These are phyloP conservation scores for Ptilodon capucinus DNA, from an alignment of 2,888 invertebrate species.

Conservation along the genomic window DNA sequence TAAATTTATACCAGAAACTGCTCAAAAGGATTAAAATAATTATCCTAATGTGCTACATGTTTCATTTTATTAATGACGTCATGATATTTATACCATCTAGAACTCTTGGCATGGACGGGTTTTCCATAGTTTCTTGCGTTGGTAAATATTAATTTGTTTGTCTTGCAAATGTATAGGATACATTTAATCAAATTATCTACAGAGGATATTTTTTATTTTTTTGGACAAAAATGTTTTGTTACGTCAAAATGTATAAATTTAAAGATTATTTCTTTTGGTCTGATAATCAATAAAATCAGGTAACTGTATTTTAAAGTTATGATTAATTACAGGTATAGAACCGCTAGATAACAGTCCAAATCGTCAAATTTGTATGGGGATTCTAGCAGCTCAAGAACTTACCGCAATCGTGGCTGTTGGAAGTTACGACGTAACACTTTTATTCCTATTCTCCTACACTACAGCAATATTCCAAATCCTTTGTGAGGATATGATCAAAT, in stretches of 20 bases:
- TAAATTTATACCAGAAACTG: conserved; percentile 18
- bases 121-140: conserved; percentile 37
- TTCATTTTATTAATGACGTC: conserved; percentile 43
- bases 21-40: conserved; percentile 39
- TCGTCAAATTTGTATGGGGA: conserved; percentile 33
- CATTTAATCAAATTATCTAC: too few species aligned
- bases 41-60: conserved; percentile 37
- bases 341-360: conserved; percentile 31
- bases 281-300: too few species aligned
- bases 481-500: conserved; percentile 31
- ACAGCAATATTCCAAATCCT: conserved; percentile 39
- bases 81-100: conserved; percentile 41
- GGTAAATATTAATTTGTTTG: conserved; percentile 36
- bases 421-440: conserved; percentile 35
- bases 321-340: conserved; percentile 31
- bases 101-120: conserved; percentile 30
- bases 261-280: too few species aligned
- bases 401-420: conserved; percentile 27
- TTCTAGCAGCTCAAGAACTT: conserved; percentile 37
- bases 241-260: too few species aligned
- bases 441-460: conserved; percentile 44
- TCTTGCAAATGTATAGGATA: too few species aligned
- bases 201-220: too few species aligned
- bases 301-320: conserved; percentile 1
- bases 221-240: too few species aligned